Conservation (phyloP, 2,888 invertebrate species). For the Mactromeris polynyma region DNA sequence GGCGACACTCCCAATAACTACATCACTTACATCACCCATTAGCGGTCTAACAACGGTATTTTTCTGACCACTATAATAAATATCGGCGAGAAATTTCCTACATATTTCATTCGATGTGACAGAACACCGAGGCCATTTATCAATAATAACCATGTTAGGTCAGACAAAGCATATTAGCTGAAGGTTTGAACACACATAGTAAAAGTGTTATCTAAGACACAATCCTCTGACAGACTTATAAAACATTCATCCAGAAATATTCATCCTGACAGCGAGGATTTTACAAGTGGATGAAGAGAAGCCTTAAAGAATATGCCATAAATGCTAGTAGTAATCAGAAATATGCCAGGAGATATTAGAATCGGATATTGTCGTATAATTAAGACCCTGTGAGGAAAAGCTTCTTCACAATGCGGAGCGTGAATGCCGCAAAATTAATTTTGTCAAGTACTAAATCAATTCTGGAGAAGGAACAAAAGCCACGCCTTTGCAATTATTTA, state of each 20-base stretch:
- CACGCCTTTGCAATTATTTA: not conserved
- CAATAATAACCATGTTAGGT: not conserved
- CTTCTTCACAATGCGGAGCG: not conserved
- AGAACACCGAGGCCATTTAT: constrained; percentile 5
- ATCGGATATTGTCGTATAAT: constrained; percentile 15
- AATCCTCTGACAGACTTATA: not conserved
- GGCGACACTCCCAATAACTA: not conserved
- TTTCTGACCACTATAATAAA: not conserved
- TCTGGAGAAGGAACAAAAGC: not conserved
- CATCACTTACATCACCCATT: not conserved
- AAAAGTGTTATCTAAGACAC: not conserved
- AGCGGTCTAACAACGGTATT: constrained; percentile 1
- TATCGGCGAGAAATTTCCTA: not conserved
- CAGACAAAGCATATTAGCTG: not conserved
- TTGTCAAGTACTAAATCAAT: constrained; percentile 3
- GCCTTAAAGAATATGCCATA: constrained; percentile 1
- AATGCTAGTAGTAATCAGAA: not conserved
- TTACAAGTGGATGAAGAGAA: not conserved
- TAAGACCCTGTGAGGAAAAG: not conserved
- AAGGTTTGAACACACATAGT: not conserved
- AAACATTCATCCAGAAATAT: not conserved
- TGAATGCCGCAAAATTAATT: not conserved
- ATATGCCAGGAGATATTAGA: constrained; percentile 1
- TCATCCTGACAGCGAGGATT: not conserved
- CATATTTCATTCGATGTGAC: constrained; percentile 14